phyloP scores from a whole-genome alignment of 2,888 invertebrate species.

The Apotomis turbidana region DNA sequence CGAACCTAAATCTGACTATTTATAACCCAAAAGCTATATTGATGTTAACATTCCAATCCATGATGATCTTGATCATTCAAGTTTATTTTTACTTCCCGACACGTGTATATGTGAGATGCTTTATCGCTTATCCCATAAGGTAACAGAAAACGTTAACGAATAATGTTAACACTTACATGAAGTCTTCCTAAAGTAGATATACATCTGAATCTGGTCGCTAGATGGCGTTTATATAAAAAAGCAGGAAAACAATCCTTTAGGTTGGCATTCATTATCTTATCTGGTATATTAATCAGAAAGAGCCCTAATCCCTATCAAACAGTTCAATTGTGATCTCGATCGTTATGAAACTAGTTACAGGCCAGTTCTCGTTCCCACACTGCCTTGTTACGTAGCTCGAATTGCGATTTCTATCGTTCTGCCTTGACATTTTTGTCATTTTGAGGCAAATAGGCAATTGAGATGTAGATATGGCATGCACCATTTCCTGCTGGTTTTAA shows the following conservation, averaged over 20 bases:
- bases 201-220: too few species aligned
- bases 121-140: too few species aligned
- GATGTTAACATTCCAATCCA: too few species aligned
- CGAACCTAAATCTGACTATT: too few species aligned
- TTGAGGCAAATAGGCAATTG: neutral
- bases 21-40: too few species aligned
- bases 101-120: too few species aligned
- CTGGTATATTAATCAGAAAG: constrained; percentile 1
- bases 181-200: too few species aligned
- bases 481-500: neutral
- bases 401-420: constrained; percentile 30
- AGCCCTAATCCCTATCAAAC: constrained; percentile 17
- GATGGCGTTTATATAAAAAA: neutral
- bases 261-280: constrained; percentile 11
- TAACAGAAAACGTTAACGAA: too few species aligned
- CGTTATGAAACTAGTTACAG: constrained; percentile 2
- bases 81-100: too few species aligned
- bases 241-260: neutral
- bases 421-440: constrained; percentile 12
- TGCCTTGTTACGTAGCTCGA: constrained; percentile 18
- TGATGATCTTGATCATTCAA: too few species aligned
- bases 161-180: too few species aligned
- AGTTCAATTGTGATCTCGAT: constrained; percentile 17
- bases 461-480: constrained; percentile 10
- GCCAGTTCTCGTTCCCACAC: constrained; percentile 22